Percentiles rank a stretch among this genome's conserved stretches.
These are phyloP conservation scores for Sciaenops ocellatus DNA, from an alignment of 2,797 vertebrate genomes.

Conservation along the genomic window DNA sequence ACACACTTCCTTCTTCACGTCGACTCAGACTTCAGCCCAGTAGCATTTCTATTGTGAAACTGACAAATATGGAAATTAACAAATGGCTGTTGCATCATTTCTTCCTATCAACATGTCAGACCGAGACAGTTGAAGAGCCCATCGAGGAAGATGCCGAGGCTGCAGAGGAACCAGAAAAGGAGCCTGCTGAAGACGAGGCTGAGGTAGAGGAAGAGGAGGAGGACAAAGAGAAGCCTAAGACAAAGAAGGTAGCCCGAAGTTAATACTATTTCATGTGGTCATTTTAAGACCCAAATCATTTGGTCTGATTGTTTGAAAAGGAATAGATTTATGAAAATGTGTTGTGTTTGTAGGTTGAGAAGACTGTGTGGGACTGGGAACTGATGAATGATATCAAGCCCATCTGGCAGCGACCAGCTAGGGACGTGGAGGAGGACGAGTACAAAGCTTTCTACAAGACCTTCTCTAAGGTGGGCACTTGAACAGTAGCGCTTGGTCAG, in stretches of 20 bases:
- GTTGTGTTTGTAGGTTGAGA: conserved; percentile 90
- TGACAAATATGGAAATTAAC: not conserved
- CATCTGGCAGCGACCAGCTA: conserved; percentile 97
- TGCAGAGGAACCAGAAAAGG: conserved; percentile 92
- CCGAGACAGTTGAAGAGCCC: conserved; percentile 96
- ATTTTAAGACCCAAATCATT: not conserved
- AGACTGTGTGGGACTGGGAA: conserved; percentile 99
- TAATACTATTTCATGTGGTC: not conserved
- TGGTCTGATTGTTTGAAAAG: not conserved
- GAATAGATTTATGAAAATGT: not conserved
- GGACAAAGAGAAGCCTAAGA: conserved; percentile 96
- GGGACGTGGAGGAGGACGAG: conserved; percentile 97
- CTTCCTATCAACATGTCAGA: conserved; percentile 79
- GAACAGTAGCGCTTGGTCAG: rapidly evolving
- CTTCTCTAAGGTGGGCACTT: conserved; percentile 93
- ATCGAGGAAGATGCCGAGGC: conserved; percentile 92
- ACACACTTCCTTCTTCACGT: not conserved
- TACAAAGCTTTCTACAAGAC: conserved; percentile 99
- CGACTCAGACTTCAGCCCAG: not conserved
- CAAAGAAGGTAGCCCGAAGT: conserved; percentile 90
- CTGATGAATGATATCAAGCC: conserved; percentile 99
- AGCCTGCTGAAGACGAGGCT: conserved; percentile 92
- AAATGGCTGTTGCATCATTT: not conserved
- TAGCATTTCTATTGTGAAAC: not conserved
- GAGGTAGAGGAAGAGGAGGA: conserved; percentile 98